A percentile compares a stretch with the other conserved stretches of the same genome.
phyloP scores from a whole-genome alignment of 2,888 invertebrate genomes.

The Tiliacea citrago region DNA sequence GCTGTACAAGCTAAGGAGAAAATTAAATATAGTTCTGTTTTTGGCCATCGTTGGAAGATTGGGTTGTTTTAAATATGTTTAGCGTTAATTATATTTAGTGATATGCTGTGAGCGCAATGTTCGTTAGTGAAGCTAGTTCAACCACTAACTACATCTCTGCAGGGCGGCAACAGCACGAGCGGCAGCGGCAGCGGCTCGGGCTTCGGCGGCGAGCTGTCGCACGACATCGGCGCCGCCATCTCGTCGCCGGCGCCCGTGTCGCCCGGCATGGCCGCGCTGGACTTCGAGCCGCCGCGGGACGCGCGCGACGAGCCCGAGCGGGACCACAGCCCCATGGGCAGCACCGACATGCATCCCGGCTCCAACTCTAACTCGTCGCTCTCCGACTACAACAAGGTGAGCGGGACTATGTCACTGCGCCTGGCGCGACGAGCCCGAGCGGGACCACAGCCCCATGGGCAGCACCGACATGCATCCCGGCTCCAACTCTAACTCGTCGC shows the following conservation, averaged over 20 bases:
- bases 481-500: constrained; percentile 73
- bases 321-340: constrained; percentile 64
- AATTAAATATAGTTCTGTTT: too few species aligned
- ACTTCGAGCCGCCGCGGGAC: constrained; percentile 92
- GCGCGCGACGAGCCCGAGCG: constrained; percentile 71
- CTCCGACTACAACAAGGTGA: constrained; percentile 84
- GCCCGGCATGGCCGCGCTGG: constrained; percentile 93
- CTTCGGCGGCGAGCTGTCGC: constrained; percentile 93
- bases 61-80: too few species aligned
- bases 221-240: constrained; percentile 95
- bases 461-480: constrained; percentile 69
- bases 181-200: constrained; percentile 66
- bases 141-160: too few species aligned
- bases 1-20: too few species aligned
- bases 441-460: constrained; percentile 63
- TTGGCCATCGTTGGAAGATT: too few species aligned
- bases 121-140: too few species aligned
- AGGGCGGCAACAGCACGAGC: constrained; percentile 72
- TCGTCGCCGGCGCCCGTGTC: constrained; percentile 93
- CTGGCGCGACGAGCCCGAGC: constrained; percentile 69
- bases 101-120: too few species aligned
- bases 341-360: constrained; percentile 69
- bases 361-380: constrained; percentile 75
- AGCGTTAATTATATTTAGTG: too few species aligned
- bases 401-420: too few species aligned